Evolutionary conservation across 1,140 invertebrate genomes (phyloP).

Genomic region (Sinonovacula constricta): DNA sequence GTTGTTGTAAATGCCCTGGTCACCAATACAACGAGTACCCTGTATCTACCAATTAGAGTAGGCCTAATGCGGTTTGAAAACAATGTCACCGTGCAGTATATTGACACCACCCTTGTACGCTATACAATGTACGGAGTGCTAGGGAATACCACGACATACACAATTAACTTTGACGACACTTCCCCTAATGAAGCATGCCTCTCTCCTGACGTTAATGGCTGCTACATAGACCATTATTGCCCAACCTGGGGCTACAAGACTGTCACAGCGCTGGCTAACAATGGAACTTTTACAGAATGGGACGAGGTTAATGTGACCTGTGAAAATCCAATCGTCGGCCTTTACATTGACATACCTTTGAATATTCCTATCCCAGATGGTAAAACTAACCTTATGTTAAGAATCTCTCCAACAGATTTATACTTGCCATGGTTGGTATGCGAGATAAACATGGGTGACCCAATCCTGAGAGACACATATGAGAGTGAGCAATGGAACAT

Average conservation of each 20-base stretch:
- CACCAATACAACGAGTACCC: slow-evolving; percentile 4
- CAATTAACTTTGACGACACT: slow-evolving; percentile 17
- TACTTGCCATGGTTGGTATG: slow-evolving; percentile 24
- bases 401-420: slow-evolving; percentile 3
- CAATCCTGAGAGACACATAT: slow-evolving; percentile 11
- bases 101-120: slow-evolving; percentile 9
- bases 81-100: slow-evolving; percentile 12
- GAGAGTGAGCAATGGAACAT: not conserved
- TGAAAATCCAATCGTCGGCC: slow-evolving; percentile 35
- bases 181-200: slow-evolving; percentile 1
- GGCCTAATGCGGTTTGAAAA: slow-evolving; percentile 44
- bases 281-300: slow-evolving; percentile 35
- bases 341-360: not conserved
- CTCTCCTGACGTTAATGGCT: not conserved
- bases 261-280: slow-evolving; percentile 12
- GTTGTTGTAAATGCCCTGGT: not conserved
- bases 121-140: slow-evolving; percentile 39
- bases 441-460: slow-evolving; percentile 41
- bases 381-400: slow-evolving; percentile 18
- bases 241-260: slow-evolving; percentile 25
- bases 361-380: slow-evolving; percentile 33
- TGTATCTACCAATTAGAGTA: slow-evolving; percentile 1
- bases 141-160: slow-evolving; percentile 9
- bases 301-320: slow-evolving; percentile 39
- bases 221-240: slow-evolving; percentile 22